These are phyloP conservation scores for Eutolmus rufibarbis DNA, from an alignment of 2,888 invertebrate genomes.

Conservation along the genomic window DNA sequence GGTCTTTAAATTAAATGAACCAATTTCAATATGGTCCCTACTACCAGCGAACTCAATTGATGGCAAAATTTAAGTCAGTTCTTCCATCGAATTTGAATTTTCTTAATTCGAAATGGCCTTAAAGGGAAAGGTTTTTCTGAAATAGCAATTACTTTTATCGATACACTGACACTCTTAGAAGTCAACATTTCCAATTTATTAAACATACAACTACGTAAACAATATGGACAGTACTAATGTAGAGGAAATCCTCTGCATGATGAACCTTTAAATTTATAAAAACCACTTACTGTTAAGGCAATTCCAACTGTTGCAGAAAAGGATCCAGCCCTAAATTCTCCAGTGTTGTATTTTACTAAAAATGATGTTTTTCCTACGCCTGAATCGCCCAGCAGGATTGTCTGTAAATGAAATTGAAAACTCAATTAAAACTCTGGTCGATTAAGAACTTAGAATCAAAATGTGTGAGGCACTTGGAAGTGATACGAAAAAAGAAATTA, in stretches of 20 bases:
- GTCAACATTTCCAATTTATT: neutral
- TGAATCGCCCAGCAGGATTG: constrained; percentile 91
- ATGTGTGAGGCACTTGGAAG: no score
- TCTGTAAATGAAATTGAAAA: constrained; percentile 66
- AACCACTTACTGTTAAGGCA: constrained; percentile 85
- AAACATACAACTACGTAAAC: neutral
- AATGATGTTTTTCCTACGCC: constrained; percentile 94
- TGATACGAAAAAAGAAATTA: no score
- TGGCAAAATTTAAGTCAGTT: neutral
- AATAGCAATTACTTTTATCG: neutral
- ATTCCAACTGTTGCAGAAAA: constrained; percentile 96
- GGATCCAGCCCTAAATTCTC: constrained; percentile 87
- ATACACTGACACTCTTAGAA: neutral
- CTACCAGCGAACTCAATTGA: neutral
- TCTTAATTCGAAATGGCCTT: neutral
- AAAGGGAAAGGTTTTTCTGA: neutral
- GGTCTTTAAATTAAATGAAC: neutral
- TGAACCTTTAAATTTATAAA: neutral
- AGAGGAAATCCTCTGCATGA: neutral
- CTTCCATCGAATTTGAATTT: neutral
- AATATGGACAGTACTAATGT: neutral
- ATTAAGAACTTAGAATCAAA: neutral
- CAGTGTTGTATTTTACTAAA: constrained; percentile 91
- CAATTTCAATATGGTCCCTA: neutral
- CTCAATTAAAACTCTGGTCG: neutral